phyloP scores from a whole-genome alignment of 1,140 invertebrate genomes.

The Leptinotarsa lineolata region DNA sequence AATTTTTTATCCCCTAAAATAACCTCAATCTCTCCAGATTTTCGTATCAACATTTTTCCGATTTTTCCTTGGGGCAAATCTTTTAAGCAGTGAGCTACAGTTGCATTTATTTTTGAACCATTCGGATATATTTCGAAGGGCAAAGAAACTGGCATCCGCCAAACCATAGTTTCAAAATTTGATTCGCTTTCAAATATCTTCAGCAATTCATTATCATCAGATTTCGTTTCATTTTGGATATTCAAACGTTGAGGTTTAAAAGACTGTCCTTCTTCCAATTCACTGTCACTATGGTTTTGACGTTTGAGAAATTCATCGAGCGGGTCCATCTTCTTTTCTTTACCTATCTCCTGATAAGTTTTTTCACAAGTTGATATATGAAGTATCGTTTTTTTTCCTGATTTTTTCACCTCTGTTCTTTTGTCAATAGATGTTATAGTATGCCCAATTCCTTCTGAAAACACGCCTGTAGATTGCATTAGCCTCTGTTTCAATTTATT shows the following conservation, averaged over 20 bases:
- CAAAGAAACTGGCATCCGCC: constrained; percentile 20
- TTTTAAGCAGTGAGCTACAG: neutral
- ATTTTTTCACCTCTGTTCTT: neutral
- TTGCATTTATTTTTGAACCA: neutral
- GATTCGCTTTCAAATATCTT: neutral
- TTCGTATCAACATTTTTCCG: constrained; percentile 17
- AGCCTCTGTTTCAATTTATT: constrained; percentile 2
- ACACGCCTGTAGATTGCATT: constrained; percentile 22
- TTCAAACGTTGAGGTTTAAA: constrained; percentile 8
- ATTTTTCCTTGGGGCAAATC: constrained; percentile 12
- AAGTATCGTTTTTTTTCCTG: neutral
- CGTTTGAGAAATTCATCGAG: neutral
- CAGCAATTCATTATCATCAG: too few relatives aligned
- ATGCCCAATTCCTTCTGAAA: constrained; percentile 21
- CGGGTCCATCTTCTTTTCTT: neutral
- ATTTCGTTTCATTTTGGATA: too few relatives aligned
- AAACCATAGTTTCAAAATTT: neutral
- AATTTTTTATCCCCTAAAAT: constrained; percentile 7
- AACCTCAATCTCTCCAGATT: constrained; percentile 16
- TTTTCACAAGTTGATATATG: neutral
- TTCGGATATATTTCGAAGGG: neutral
- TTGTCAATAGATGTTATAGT: neutral
- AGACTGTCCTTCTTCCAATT: constrained; percentile 1
- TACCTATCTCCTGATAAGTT: neutral
- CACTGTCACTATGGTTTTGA: constrained; percentile 9